Percentiles rank a stretch among this genome's conserved stretches.
Evolutionary conservation across 2,113 vertebrate genomes (phyloP).

Genomic region (Strigops habroptila): DNA sequence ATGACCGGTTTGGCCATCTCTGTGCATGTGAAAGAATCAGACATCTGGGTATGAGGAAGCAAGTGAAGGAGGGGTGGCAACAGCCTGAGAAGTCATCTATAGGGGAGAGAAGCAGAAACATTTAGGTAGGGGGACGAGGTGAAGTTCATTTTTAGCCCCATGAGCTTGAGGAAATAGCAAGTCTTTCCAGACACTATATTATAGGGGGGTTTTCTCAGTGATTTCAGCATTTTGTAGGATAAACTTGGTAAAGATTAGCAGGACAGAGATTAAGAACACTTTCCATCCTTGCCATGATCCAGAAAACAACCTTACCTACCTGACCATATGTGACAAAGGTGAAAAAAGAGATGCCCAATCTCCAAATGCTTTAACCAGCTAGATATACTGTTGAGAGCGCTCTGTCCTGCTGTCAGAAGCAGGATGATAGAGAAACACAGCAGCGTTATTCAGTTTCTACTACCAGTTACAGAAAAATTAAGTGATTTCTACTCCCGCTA

Average conservation of each 20-base stretch:
- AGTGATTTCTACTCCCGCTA: background rate
- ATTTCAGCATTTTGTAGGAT: background rate
- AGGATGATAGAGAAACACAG: background rate
- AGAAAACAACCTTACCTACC: background rate
- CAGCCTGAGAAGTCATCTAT: background rate
- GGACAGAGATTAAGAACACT: background rate
- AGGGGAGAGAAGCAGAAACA: background rate
- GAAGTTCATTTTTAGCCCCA: background rate
- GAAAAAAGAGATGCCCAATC: background rate
- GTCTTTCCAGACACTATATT: background rate
- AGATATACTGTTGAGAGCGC: background rate
- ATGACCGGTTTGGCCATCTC: constrained; percentile 31
- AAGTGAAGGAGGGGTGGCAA: background rate
- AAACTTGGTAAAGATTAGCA: background rate
- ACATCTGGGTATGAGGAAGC: constrained; percentile 21
- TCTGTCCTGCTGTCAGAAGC: background rate
- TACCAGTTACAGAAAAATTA: background rate
- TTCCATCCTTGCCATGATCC: background rate
- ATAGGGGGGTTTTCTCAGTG: background rate
- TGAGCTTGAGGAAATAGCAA: background rate
- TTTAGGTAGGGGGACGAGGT: background rate
- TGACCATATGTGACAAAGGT: background rate
- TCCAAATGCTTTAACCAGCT: background rate
- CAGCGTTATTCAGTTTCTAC: background rate
- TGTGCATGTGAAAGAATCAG: background rate